Percentiles rank a stretch among this genome's conserved stretches.
These are phyloP conservation scores for Notamacropus eugenii DNA, from an alignment of 2,797 vertebrate species.

Conservation along the genomic window DNA sequence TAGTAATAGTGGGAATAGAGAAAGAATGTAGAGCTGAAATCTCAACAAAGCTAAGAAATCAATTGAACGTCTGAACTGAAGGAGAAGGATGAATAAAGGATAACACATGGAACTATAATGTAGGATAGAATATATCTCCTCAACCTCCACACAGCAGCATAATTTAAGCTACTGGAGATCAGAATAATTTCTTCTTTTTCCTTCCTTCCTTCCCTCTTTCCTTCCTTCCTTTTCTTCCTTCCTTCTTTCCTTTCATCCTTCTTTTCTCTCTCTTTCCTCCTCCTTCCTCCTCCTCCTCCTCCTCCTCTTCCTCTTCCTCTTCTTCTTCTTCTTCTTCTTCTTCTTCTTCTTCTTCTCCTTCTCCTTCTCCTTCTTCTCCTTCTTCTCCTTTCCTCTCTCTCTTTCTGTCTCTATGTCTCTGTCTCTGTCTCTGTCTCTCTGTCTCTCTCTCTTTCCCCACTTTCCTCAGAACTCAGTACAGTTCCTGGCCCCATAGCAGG, in stretches of 20 bases:
- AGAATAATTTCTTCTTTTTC: not conserved
- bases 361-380: accelerated
- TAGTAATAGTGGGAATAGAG: not conserved
- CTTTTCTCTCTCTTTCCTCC: too few relatives aligned
- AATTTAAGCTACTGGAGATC: not conserved
- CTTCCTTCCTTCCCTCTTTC: not conserved
- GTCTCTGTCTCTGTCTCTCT: not conserved
- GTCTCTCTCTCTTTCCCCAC: too few relatives aligned
- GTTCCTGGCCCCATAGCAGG: not conserved
- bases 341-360: too few relatives aligned
- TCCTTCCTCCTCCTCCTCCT: too few relatives aligned
- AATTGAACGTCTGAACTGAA: not conserved
- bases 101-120: not conserved
- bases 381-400: too few relatives aligned
- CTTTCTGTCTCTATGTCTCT: not conserved
- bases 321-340: too few relatives aligned
- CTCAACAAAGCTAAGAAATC: not conserved
- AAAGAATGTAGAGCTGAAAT: not conserved
- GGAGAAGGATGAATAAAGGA: not conserved
- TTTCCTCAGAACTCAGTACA: not conserved
- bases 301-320: too few relatives aligned
- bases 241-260: too few relatives aligned
- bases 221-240: not conserved
- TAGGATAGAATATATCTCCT: not conserved
- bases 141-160: not conserved